Base-by-base conservation (phyloP, 2,888 invertebrate genomes). In the Myathropa florea region DNA sequence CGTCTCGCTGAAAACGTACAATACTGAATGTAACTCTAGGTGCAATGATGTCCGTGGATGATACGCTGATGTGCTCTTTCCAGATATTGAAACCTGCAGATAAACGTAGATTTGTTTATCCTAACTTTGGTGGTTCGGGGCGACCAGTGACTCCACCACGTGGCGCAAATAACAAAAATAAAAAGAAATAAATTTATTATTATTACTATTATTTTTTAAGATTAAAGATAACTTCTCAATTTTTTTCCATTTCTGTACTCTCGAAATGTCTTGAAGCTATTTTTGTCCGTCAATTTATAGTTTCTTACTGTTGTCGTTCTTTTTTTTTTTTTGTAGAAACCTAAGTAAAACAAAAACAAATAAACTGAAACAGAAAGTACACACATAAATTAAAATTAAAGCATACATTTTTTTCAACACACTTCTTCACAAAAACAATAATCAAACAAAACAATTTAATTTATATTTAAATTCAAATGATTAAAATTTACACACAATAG, bases 21-120 rank as follows among this genome's bases (percentile, higher is more conserved):
- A 26, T n/a, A 28, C 18, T 60, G 46, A 10, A 57, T 46, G 14
- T 9, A 23, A 33, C 53, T 64, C 46, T 84, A 95, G 95, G 97
- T 91, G 97, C 97, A 89, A 97, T 99, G 96, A 99, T 99, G 99
- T 98, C 98, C 36, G 99, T 99, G 88, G 99, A 99, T 94, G 99
- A 99, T 93, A 98, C 98, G 89, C 95, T 99, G 89, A 99, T 99
- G 99, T 99, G 99, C 95, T 99, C 99, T 93, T 99, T 99, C 95
- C 96, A 97, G 94, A 97, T 97, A 92, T 94, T 97, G 92, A 97
- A 97, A 94, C 99, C 99, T 92, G 99, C 99, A 85, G 99, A 99
- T 94, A 99, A 99, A 94, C 97, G 99, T 95, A 98, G 99, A 94
- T 97, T 97, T 93, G 96, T 97, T 90, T 98, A 99, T 93, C 97